A percentile compares a stretch with the other conserved stretches of the same genome.
Evolutionary conservation across 2,113 vertebrate species (phyloP).

Genomic region (Prinia subflava): DNA sequence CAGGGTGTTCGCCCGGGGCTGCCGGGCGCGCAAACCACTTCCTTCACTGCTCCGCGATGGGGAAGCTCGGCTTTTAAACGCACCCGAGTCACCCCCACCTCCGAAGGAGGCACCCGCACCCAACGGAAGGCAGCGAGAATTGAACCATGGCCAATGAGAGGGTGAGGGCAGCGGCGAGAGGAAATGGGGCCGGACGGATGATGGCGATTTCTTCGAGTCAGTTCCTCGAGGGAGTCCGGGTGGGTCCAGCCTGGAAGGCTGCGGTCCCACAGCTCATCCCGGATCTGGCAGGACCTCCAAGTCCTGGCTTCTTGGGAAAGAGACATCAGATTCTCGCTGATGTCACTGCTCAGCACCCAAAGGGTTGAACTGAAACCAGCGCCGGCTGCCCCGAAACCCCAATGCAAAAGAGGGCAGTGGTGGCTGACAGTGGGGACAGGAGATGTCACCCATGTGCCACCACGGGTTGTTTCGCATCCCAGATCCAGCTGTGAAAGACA

Average conservation of each 20-base stretch:
- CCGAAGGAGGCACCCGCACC: background rate
- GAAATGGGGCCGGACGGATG: background rate
- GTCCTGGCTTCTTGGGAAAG: background rate
- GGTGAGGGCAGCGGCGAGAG: background rate
- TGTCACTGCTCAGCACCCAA: fast-evolving
- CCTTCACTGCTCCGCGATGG: conserved; percentile 23
- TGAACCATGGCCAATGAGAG: background rate
- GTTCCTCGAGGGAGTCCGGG: conserved; percentile 47
- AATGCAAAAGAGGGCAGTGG: background rate
- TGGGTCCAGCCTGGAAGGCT: background rate
- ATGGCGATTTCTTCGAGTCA: conserved; percentile 27
- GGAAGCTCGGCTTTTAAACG: conserved; percentile 49
- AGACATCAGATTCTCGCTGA: fast-evolving
- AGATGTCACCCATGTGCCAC: background rate
- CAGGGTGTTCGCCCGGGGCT: background rate
- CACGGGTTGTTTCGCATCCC: fast-evolving
- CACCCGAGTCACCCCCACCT: background rate
- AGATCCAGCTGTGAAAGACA: fast-evolving
- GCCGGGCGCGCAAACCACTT: conserved; percentile 11
- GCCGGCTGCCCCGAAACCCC: background rate
- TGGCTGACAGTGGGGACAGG: background rate
- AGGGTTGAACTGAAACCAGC: background rate
- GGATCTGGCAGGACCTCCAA: fast-evolving
- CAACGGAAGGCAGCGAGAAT: background rate
- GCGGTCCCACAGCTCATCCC: fast-evolving